A percentile compares a stretch with the other conserved stretches of the same genome.
phyloP scores from a whole-genome alignment of 2,888 invertebrate species.

The Petrolisthes manimaculis region DNA sequence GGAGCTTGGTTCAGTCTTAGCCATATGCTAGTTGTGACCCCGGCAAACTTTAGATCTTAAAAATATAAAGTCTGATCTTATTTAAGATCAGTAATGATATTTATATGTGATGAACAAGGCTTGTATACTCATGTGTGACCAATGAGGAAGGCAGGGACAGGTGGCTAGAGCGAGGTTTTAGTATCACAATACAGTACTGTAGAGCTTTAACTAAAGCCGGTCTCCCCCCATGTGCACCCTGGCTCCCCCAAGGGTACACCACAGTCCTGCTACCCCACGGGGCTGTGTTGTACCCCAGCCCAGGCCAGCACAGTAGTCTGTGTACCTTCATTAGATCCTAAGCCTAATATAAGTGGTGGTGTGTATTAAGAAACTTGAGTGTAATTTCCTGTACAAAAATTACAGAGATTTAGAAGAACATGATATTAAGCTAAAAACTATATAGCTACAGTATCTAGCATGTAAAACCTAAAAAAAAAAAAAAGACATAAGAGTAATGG shows the following conservation, averaged over 20 bases:
- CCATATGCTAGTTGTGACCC: too few relatives aligned
- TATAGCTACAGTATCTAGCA: too few relatives aligned
- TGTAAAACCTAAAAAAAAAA: not conserved
- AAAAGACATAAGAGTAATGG: not conserved
- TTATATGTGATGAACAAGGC: too few relatives aligned
- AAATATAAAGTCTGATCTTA: too few relatives aligned
- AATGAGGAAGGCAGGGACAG: not conserved
- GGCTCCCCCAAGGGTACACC: not conserved
- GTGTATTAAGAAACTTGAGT: slow-evolving; percentile 39
- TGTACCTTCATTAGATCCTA: slow-evolving; percentile 5
- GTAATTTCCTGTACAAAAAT: slow-evolving; percentile 54
- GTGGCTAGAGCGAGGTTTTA: not conserved
- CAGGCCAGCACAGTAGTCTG: not conserved
- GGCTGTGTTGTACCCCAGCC: not conserved
- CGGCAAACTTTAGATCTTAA: too few relatives aligned
- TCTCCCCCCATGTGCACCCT: not conserved
- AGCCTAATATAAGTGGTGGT: slow-evolving; percentile 45
- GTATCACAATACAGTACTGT: not conserved
- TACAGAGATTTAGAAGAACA: not conserved
- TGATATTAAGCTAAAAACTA: too few relatives aligned
- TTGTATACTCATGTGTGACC: not conserved
- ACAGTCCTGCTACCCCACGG: not conserved
- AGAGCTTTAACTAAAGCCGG: not conserved
- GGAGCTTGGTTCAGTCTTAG: too few relatives aligned
- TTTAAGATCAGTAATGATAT: too few relatives aligned